Evolutionary conservation across 2,888 invertebrate genomes (phyloP).

Genomic region (Cephonodes hylas): DNA sequence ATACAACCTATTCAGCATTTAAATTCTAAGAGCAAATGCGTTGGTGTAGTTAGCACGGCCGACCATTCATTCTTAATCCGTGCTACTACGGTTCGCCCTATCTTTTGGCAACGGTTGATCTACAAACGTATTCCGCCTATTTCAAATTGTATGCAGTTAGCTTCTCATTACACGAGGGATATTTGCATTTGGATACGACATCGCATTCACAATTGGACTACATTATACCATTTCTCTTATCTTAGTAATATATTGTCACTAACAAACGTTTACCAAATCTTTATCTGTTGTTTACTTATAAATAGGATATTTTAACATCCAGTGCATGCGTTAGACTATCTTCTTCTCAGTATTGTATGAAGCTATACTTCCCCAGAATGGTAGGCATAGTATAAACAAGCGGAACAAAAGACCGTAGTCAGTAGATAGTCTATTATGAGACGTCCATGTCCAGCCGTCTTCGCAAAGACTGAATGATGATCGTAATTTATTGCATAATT

Average conservation of each 20-base stretch:
- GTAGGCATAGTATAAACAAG: too few species aligned
- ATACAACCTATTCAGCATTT: constrained; percentile 21
- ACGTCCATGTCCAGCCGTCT: too few species aligned
- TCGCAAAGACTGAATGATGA: too few species aligned
- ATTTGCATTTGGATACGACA: constrained; percentile 61
- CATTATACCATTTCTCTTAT: constrained; percentile 13
- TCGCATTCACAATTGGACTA: constrained; percentile 13
- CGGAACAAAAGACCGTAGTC: too few species aligned
- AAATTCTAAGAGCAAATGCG: constrained; percentile 54
- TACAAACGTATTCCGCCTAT: constrained; percentile 43
- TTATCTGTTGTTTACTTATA: not conserved
- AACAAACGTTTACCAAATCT: not conserved
- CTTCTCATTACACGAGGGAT: constrained; percentile 63
- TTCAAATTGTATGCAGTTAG: constrained; percentile 70
- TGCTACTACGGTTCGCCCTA: constrained; percentile 42
- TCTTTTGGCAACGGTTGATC: constrained; percentile 70
- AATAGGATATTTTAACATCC: not conserved
- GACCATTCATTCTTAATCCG: constrained; percentile 70
- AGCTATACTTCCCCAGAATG: too few species aligned
- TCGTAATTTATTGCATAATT: too few species aligned
- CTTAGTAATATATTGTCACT: not conserved
- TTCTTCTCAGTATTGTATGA: too few species aligned
- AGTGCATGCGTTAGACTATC: not conserved
- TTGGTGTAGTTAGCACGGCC: constrained; percentile 58
- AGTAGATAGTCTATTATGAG: too few species aligned